These are phyloP conservation scores for Macquaria ambigua DNA, from an alignment of 2,113 vertebrate species.

Conservation along the genomic window DNA sequence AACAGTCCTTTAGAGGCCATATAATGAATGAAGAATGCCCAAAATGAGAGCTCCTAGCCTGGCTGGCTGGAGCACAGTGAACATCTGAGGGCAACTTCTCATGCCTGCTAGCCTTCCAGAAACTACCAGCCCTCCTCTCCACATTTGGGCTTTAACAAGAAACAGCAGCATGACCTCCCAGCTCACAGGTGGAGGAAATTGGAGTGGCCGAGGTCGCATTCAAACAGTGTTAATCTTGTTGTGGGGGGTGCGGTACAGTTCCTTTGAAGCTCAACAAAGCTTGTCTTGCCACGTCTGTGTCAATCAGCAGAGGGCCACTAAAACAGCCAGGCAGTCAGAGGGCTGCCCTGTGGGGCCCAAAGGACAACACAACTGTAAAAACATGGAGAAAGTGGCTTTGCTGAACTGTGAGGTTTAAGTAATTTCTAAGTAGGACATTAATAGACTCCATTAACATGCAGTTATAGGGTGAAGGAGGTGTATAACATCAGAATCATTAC, in stretches of 20 bases:
- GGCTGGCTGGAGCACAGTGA: constrained; percentile 5
- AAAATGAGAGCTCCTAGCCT: constrained; percentile 36
- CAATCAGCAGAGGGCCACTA: constrained; percentile 68
- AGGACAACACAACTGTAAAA: constrained; percentile 26
- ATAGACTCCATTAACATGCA: not conserved
- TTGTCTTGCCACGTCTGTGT: constrained; percentile 77
- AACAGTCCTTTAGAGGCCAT: not conserved
- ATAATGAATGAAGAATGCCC: constrained; percentile 43
- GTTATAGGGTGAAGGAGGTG: not conserved
- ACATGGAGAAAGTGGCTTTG: not conserved
- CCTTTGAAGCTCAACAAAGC: constrained; percentile 81
- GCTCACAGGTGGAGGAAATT: constrained; percentile 75
- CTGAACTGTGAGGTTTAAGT: not conserved
- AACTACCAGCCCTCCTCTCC: constrained; percentile 8
- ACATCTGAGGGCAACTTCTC: constrained; percentile 36
- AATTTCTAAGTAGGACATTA: not conserved
- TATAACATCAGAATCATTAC: not conserved
- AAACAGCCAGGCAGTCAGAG: constrained; percentile 37
- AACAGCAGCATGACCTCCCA: constrained; percentile 69
- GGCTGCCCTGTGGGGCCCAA: constrained; percentile 15
- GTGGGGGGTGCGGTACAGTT: constrained; percentile 49
- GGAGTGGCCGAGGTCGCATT: constrained; percentile 65
- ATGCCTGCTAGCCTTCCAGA: constrained; percentile 19
- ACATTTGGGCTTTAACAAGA: constrained; percentile 68
- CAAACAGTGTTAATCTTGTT: constrained; percentile 80